Evolutionary conservation across 2,888 invertebrate genomes (phyloP).

Genomic region (Leistus spinibarbis): DNA sequence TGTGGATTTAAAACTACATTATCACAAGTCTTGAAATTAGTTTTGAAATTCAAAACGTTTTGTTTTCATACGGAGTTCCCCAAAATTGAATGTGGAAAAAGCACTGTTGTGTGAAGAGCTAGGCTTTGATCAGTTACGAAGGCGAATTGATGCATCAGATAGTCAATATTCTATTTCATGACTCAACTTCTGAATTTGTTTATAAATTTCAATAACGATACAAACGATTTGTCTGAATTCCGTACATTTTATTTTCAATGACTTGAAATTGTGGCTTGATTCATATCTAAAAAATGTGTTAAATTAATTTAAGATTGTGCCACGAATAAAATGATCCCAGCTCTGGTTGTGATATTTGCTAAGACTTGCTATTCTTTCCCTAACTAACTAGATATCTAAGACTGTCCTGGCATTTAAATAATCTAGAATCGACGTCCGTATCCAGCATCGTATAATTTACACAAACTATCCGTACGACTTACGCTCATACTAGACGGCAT

Average conservation of each 20-base stretch:
- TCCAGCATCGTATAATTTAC: constrained; percentile 87
- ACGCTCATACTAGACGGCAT: constrained; percentile 67
- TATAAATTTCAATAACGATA: no score
- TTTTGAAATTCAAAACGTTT: neutral
- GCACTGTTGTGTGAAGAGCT: constrained; percentile 8
- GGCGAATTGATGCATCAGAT: no score
- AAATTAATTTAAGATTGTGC: neutral
- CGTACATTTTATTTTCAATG: no score
- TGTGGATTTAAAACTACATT: constrained; percentile 20
- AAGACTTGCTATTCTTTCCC: neutral
- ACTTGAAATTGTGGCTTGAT: neutral
- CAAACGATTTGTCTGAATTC: no score
- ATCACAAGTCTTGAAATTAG: constrained; percentile 29
- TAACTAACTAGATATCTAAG: constrained; percentile 9
- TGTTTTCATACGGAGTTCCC: neutral
- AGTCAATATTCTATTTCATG: no score
- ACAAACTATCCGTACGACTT: constrained; percentile 74
- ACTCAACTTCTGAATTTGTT: no score
- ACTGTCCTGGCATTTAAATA: constrained; percentile 57
- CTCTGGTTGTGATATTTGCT: constrained; percentile 26
- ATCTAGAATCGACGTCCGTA: constrained; percentile 71
- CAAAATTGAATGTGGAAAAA: constrained; percentile 7
- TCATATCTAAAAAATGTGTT: neutral
- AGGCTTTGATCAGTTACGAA: no score
- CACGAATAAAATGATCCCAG: neutral